These are phyloP conservation scores for Linhomoeus sp. DNA, from an alignment of 2,888 invertebrate species.

Conservation along the genomic window DNA sequence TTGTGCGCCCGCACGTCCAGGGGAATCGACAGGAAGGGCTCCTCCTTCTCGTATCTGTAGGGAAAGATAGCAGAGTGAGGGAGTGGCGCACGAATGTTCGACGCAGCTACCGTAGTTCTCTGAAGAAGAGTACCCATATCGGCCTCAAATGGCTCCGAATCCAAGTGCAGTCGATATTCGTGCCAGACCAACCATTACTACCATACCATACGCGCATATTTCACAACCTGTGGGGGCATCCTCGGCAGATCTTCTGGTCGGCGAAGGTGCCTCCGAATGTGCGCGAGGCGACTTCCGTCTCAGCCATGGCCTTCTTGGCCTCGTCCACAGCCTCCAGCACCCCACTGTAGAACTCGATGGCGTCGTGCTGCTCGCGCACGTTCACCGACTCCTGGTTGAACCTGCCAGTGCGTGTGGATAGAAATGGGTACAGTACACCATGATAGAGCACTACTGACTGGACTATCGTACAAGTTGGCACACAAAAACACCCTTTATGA, in stretches of 20 bases:
- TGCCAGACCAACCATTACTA: no score
- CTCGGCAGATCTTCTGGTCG: conserved; percentile 96
- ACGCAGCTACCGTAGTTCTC: no score
- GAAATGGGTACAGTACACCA: no score
- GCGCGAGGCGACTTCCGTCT: conserved; percentile 55
- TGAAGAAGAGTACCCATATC: no score
- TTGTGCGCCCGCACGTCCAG: conserved; percentile 92
- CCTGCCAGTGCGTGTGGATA: no score
- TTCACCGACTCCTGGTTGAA: conserved; percentile 65
- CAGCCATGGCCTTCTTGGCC: conserved; percentile 72
- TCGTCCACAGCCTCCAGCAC: conserved; percentile 87
- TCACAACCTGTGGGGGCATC: conserved; percentile 87
- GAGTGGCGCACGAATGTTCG: no score
- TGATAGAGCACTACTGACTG: not conserved
- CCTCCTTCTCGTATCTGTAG: conserved; percentile 75
- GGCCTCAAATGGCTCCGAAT: no score
- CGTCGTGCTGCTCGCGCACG: conserved; percentile 90
- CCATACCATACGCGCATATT: no score
- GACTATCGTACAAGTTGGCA: no score
- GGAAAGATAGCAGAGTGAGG: no score
- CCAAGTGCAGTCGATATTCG: no score
- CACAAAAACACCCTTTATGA: no score
- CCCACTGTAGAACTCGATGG: conserved; percentile 94
- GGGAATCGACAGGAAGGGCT: conserved; percentile 89
- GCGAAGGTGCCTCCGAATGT: conserved; percentile 85